These are phyloP conservation scores for Pandion haliaetus DNA, from an alignment of 2,113 vertebrate species.

Conservation along the genomic window DNA sequence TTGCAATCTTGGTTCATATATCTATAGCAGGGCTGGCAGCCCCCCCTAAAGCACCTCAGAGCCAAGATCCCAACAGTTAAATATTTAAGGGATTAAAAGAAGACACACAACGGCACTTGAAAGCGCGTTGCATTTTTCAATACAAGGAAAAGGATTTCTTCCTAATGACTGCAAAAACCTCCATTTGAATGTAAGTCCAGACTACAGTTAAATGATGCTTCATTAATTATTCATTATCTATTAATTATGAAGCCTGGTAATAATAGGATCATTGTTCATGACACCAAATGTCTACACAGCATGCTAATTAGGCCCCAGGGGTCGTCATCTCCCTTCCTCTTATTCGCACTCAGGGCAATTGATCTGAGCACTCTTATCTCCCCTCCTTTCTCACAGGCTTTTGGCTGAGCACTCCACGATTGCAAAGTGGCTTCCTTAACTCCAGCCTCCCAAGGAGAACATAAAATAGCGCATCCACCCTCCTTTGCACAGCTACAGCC, in stretches of 20 bases:
- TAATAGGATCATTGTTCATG: background rate
- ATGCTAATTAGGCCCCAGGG: conserved; percentile 24
- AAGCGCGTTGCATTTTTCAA: background rate
- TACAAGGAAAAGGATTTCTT: background rate
- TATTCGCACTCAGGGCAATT: background rate
- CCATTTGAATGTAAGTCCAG: background rate
- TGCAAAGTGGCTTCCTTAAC: background rate
- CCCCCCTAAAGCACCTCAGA: background rate
- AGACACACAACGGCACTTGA: background rate
- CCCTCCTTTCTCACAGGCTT: background rate
- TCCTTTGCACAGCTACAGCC: background rate
- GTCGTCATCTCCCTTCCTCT: background rate
- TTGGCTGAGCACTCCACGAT: background rate
- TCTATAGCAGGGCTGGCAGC: background rate
- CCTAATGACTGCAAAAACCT: background rate
- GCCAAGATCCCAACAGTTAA: background rate
- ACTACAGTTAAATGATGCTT: background rate
- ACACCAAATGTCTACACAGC: background rate
- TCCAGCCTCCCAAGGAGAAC: background rate
- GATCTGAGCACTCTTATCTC: background rate
- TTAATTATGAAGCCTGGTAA: conserved; percentile 41
- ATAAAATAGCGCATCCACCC: background rate
- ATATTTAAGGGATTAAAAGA: background rate
- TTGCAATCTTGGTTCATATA: background rate
- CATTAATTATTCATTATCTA: conserved; percentile 46